These are phyloP conservation scores for Ceratothoa steindachneri DNA, from an alignment of 2,888 invertebrate species.

Conservation along the genomic window DNA sequence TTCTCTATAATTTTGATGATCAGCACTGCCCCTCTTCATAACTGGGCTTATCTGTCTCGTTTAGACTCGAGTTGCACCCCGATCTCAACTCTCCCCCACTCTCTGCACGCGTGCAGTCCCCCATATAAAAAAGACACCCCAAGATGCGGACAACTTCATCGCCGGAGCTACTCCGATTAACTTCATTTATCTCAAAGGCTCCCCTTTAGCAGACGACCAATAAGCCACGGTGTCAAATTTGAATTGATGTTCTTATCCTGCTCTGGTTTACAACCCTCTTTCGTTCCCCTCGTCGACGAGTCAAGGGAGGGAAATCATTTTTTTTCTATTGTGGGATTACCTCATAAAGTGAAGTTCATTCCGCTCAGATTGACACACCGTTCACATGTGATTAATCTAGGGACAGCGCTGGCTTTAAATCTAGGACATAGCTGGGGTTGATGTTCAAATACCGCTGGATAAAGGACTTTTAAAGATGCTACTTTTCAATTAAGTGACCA, in stretches of 20 bases:
- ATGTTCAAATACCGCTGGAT: too few relatives aligned
- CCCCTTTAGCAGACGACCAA: slow-evolving; percentile 5
- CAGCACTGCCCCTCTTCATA: neutral
- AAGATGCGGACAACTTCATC: neutral
- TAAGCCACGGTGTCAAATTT: slow-evolving; percentile 13
- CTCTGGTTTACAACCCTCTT: neutral
- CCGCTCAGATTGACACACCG: neutral
- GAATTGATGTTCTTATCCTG: slow-evolving; percentile 13
- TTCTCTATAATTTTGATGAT: neutral
- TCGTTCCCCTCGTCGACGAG: slow-evolving; percentile 5
- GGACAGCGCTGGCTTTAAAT: too few relatives aligned
- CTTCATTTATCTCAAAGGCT: slow-evolving; percentile 8
- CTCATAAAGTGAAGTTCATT: neutral
- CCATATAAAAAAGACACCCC: too few relatives aligned
- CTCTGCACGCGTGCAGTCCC: too few relatives aligned
- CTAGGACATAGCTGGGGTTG: too few relatives aligned
- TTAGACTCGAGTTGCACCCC: too few relatives aligned
- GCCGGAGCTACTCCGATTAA: neutral
- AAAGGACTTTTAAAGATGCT: too few relatives aligned
- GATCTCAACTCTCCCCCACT: too few relatives aligned
- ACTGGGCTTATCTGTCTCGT: slow-evolving; percentile 1
- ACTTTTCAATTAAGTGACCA: too few relatives aligned
- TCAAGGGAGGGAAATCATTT: neutral
- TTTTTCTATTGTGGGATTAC: neutral
- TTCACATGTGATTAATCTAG: neutral